Evolutionary conservation across 2,888 invertebrate species (phyloP).

Genomic region (Rambutsinella grinnellia): DNA sequence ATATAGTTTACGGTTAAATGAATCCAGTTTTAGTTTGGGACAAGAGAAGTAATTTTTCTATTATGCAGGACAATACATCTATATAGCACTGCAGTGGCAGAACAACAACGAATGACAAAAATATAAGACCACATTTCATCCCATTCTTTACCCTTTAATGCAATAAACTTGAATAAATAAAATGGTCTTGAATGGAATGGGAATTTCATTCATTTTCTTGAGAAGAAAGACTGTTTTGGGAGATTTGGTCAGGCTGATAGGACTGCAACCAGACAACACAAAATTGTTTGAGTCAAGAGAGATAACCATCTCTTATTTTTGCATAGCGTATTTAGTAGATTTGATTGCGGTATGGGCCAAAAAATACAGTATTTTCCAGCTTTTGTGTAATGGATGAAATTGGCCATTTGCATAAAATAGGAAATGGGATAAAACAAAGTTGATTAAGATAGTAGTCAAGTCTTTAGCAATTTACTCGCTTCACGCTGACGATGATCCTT

Average conservation of each 20-base stretch:
- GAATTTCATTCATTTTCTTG: background rate
- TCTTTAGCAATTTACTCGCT: background rate
- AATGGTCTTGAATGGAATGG: background rate
- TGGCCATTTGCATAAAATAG: background rate
- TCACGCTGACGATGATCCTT: background rate
- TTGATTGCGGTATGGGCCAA: background rate
- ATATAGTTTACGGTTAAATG: background rate
- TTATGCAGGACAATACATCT: too few species aligned
- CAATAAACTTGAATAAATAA: constrained; percentile 4
- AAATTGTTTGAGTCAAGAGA: background rate
- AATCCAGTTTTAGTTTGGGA: background rate
- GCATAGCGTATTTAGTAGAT: background rate
- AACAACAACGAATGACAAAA: background rate
- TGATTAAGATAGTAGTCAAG: background rate
- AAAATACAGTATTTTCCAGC: background rate
- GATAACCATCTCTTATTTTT: background rate
- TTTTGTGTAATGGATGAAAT: background rate
- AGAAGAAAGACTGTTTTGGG: background rate
- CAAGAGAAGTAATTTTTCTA: too few species aligned
- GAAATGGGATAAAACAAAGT: background rate
- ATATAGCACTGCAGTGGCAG: background rate
- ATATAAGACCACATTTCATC: background rate
- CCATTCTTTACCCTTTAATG: background rate
- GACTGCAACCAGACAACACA: background rate
- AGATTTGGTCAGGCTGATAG: background rate